Percentiles rank a stretch among this genome's conserved stretches.
Conservation (phyloP, 2,888 invertebrate species). For the Diarsia rubi region DNA sequence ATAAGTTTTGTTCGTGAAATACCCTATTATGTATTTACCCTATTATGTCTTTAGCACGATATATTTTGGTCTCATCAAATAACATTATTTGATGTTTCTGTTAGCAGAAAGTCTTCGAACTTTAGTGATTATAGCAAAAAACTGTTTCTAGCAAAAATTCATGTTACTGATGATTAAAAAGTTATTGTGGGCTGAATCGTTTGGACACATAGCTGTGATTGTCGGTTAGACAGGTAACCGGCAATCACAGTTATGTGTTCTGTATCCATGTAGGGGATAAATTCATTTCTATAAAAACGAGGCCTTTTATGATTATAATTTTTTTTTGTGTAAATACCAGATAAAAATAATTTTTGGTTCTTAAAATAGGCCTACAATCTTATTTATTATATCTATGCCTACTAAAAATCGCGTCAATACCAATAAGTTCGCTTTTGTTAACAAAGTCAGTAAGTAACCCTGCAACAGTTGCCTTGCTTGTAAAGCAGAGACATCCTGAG, state of each 20-base stretch:
- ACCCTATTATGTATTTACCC: no score
- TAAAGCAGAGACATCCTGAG: slow-evolving; percentile 22
- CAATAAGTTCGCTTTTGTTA: slow-evolving; percentile 4
- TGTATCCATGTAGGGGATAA: no score
- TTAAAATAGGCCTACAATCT: not conserved
- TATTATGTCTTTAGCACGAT: no score
- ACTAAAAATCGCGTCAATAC: not conserved
- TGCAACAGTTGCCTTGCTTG: slow-evolving; percentile 33
- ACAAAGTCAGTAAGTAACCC: slow-evolving; percentile 2
- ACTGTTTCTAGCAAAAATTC: not conserved
- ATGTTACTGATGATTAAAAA: slow-evolving; percentile 11
- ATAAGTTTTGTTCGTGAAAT: no score
- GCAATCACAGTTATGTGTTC: no score
- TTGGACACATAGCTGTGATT: slow-evolving; percentile 7
- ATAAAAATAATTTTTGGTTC: not conserved
- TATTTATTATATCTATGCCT: not conserved
- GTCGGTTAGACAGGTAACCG: no score
- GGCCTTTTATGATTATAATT: not conserved
- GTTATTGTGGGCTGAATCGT: not conserved
- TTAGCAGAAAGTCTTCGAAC: slow-evolving; percentile 9
- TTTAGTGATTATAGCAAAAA: slow-evolving; percentile 26
- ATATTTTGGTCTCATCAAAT: not conserved
- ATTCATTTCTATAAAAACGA: slow-evolving; percentile 13
- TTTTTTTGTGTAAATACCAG: not conserved
- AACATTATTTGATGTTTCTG: slow-evolving; percentile 1